Base-by-base conservation (phyloP, 1,140 invertebrate species). In the Aphelenchoides besseyi region DNA sequence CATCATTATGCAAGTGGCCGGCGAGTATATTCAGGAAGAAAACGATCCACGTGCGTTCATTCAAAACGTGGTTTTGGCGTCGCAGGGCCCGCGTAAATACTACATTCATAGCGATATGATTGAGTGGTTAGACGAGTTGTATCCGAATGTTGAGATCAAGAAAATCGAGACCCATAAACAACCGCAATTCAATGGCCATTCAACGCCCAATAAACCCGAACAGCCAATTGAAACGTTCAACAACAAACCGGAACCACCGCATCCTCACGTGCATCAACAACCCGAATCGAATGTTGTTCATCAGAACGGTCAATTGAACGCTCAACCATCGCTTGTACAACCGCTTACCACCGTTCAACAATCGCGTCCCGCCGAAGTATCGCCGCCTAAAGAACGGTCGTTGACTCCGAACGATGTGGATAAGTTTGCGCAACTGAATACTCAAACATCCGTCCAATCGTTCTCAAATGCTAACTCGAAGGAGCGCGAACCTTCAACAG, bases 41-140 rank as follows among this genome's bases (percentile, higher is more conserved):
- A 30, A 33, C 63, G 63, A 66, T 16, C 16, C 12, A 12, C 30
- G 30, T 32, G 32, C 1, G 63, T 33, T 66, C 32, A 37, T 66
- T 3, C 63, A 66, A 16, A 66, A 66, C 63, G 63, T 66, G 12
- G 32, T 66, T 0, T 37, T 66, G 63, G 63, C 36, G 12, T 37
- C 63, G 36, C 63, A 37, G n/a, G 63, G 63, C 26, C 63, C 63
- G 41, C 26, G 63, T 33, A 36, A 33, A 16, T 66, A 32, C 8
- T 66, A 66, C 63, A 66, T 66, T 33, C 32, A 66, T 3, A 36
- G 32, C 32, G 63, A 66, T 33, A 37, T 66, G 30, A 32, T 66
- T 1, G 63, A 66, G 63, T 66, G 30, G 63, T 53, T 66, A 33
- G 63, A 29, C 1, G 36, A 37, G 12, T 53, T 37, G 1, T 1